Percentiles rank a stretch among this genome's conserved stretches.
These are phyloP conservation scores for Lepidonotus clava DNA, from an alignment of 2,888 invertebrate genomes.

Conservation along the genomic window DNA sequence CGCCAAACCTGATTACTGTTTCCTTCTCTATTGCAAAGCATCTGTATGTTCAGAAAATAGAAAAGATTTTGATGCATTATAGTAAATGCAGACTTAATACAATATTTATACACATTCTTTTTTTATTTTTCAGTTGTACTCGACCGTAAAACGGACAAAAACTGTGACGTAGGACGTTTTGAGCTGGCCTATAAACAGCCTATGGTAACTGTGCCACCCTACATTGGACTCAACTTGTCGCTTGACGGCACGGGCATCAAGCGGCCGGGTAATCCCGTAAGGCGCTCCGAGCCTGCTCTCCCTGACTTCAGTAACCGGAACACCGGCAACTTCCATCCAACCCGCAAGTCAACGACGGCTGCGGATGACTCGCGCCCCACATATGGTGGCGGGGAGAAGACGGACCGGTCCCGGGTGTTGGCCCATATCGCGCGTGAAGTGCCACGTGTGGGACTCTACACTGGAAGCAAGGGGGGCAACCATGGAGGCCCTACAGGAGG, in stretches of 20 bases:
- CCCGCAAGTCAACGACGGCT: neutral
- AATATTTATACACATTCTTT: too few relatives aligned
- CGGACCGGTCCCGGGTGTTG: conserved; percentile 20
- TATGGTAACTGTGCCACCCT: conserved; percentile 78
- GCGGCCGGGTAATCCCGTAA: conserved; percentile 53
- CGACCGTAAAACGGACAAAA: conserved; percentile 78
- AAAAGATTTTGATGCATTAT: too few relatives aligned
- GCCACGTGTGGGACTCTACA: conserved; percentile 22
- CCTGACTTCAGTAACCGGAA: neutral
- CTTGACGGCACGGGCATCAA: conserved; percentile 66
- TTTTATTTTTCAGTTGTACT: conserved; percentile 75
- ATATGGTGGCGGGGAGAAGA: neutral
- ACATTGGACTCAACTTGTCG: conserved; percentile 79
- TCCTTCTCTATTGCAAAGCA: too few relatives aligned
- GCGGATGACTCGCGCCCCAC: neutral
- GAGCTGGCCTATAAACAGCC: conserved; percentile 79
- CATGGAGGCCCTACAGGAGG: conserved; percentile 37
- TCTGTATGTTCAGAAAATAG: too few relatives aligned
- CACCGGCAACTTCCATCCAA: neutral
- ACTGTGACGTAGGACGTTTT: conserved; percentile 79
- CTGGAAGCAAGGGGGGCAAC: conserved; percentile 24
- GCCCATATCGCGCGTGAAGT: conserved; percentile 3
- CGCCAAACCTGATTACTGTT: too few relatives aligned
- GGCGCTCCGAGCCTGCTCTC: neutral
- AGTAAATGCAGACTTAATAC: too few relatives aligned